Conservation (phyloP, 2,797 vertebrate species). For the Diglossa cyanea region DNA sequence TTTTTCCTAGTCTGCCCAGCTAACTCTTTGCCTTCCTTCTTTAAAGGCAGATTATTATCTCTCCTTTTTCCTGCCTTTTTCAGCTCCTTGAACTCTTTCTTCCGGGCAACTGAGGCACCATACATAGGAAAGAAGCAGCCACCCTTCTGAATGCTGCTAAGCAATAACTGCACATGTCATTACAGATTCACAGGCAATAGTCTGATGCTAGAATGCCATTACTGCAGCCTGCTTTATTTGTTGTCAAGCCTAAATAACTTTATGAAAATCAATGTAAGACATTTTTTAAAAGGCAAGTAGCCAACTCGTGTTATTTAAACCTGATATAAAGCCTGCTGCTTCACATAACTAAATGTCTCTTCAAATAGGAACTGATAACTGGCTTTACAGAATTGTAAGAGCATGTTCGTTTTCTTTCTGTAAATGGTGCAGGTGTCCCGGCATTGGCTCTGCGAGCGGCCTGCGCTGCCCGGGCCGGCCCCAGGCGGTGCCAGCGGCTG, state of each 20-base stretch:
- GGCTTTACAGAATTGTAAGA: background rate
- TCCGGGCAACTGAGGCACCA: fast-evolving
- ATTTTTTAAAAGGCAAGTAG: background rate
- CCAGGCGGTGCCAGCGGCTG: background rate
- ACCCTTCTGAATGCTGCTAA: no score
- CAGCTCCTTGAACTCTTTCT: background rate
- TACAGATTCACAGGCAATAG: background rate
- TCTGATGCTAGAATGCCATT: background rate
- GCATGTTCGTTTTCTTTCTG: background rate
- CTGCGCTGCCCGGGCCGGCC: fast-evolving
- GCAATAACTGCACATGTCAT: background rate
- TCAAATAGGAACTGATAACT: background rate
- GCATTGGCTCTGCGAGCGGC: fast-evolving
- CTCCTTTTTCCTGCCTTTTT: background rate
- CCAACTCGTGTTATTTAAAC: background rate
- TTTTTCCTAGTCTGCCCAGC: background rate
- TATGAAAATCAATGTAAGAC: background rate
- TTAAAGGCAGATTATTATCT: fast-evolving
- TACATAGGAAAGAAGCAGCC: fast-evolving
- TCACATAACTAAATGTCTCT: background rate
- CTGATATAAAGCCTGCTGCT: background rate
- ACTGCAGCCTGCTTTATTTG: background rate
- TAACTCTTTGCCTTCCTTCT: background rate
- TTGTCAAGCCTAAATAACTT: background rate
- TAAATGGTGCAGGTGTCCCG: fast-evolving